Percentiles rank a stretch among this genome's conserved stretches.
Conservation (phyloP, 2,113 vertebrate species). For the Galeopterus variegatus region DNA sequence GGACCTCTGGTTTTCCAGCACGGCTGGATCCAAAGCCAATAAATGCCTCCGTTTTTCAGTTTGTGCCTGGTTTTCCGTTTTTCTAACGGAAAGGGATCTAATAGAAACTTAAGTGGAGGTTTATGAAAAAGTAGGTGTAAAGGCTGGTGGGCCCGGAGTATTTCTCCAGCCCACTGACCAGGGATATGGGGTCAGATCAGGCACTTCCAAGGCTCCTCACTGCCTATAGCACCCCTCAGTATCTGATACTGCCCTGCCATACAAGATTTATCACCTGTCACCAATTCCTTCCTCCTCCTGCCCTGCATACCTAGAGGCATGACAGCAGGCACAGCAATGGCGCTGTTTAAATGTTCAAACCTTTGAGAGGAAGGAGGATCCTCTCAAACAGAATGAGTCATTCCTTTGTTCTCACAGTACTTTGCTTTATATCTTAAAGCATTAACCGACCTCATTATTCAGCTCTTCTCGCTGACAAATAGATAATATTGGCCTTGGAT, state of each 20-base stretch:
- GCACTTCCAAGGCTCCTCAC: background rate
- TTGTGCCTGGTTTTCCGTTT: background rate
- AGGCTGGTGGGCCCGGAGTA: background rate
- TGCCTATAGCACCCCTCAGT: background rate
- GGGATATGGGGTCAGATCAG: background rate
- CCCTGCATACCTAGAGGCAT: background rate
- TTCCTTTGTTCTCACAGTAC: slow-evolving; percentile 49
- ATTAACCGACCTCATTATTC: slow-evolving; percentile 18
- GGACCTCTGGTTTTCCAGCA: background rate
- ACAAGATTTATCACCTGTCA: background rate
- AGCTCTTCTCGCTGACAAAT: background rate
- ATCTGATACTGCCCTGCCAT: background rate
- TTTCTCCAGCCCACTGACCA: background rate
- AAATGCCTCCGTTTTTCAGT: background rate
- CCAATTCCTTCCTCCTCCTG: background rate
- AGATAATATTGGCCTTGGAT: background rate
- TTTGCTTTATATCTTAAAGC: slow-evolving; percentile 22
- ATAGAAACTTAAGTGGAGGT: background rate
- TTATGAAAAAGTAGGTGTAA: background rate
- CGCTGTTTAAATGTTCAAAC: background rate
- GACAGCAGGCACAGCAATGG: too few relatives aligned
- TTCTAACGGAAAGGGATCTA: background rate
- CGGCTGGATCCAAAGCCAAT: background rate
- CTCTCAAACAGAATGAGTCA: slow-evolving; percentile 28
- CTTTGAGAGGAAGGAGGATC: background rate